Base-by-base conservation (phyloP, 2,888 invertebrate genomes). In the Lordiphosa andalusiaca region DNA sequence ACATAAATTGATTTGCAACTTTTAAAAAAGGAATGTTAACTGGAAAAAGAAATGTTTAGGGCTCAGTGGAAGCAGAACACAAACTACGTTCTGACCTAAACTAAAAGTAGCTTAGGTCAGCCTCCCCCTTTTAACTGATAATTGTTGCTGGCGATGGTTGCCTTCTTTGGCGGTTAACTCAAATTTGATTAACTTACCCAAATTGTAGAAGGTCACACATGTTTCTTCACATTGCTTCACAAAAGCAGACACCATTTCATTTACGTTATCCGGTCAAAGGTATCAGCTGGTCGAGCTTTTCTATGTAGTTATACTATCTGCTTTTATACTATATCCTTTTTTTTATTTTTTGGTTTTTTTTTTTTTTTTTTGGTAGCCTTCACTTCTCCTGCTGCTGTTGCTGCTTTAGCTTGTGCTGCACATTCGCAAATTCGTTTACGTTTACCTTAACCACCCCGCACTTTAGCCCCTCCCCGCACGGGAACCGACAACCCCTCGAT, bases 351-450 rank as follows among this genome's bases (percentile, higher is more conserved):
- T 36, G 16, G 16, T 16, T 5, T 13, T 40, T 6, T 44, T 16
- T 5, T 13, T 40, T 6, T 44, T 64, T 42, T 51, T 47, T 21
- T 37, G 30, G 30, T 13, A 23, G 23, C 23, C 25, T 41, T 42
- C 50, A 42, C 46, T 54, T 61, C 59, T 41, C 52, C 57, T 59
- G 52, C 60, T 67, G 57, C 44, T 59, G 52, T 57, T 67, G 57
- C 44, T 73, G 59, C 54, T 72, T 61, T 49, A 54, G 59, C 40
- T 56, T 63, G 41, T 71, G 68, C 59, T 68, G 77, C 82, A 75
- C 71, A 66, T 69, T 76, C 83, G 65, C 76, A 77, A 77, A 77
- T 77, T 77, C 84, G 77, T 75, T 77, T 83, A 77, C 68, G 68
- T 78, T 78, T 60, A 65, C 53, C 55, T 2, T 49, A 50, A 57